Evolutionary conservation across 2,113 vertebrate species (phyloP).

Genomic region (Coregonus clupeaformis): DNA sequence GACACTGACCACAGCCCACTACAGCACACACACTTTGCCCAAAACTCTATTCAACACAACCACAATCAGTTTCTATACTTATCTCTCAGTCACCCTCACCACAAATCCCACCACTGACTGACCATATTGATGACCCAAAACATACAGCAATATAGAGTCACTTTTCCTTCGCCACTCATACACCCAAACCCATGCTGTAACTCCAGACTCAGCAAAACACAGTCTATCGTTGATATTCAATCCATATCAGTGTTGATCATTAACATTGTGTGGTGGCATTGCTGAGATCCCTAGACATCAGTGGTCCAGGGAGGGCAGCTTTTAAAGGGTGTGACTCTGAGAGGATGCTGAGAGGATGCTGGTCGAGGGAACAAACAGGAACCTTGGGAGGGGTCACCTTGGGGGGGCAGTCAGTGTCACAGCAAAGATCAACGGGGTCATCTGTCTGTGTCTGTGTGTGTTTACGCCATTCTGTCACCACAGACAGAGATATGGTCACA

Average conservation of each 20-base stretch:
- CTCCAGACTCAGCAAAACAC: no score
- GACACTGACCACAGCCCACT: no score
- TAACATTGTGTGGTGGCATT: not conserved
- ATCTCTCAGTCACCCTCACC: not conserved
- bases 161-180: not conserved
- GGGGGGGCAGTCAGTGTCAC: slow-evolving; percentile 5
- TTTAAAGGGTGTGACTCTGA: not conserved
- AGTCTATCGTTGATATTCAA: no score
- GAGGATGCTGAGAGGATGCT: not conserved
- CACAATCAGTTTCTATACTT: not conserved
- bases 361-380: slow-evolving; percentile 31
- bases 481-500: not conserved
- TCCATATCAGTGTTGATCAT: not conserved
- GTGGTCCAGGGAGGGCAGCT: not conserved
- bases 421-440: slow-evolving; percentile 32
- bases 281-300: not conserved
- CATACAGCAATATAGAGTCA: no score
- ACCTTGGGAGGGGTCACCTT: slow-evolving; percentile 26
- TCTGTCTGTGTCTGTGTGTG: slow-evolving; percentile 21
- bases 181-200: not conserved
- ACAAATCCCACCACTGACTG: no score
- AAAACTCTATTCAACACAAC: no score
- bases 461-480: slow-evolving; percentile 2
- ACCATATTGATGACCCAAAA: no score
- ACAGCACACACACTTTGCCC: no score